These are phyloP conservation scores for Lytechinus pictus DNA, from an alignment of 35 echinoderm and acorn worm genomes.

Conservation along the genomic window DNA sequence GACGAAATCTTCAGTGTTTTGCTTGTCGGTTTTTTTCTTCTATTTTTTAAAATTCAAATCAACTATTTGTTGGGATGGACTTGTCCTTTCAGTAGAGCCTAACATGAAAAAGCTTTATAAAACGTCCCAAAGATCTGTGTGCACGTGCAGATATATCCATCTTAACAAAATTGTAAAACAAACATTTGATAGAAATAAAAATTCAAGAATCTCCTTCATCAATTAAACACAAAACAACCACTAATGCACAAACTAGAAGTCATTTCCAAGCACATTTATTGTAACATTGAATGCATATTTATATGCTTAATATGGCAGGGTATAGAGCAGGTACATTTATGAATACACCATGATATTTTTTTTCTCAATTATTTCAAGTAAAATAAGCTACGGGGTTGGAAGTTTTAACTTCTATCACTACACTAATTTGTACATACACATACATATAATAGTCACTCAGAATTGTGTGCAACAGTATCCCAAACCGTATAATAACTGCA, in stretches of 20 bases:
- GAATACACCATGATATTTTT: background rate
- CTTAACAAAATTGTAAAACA: too few species aligned
- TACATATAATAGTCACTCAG: background rate
- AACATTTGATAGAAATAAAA: too few species aligned
- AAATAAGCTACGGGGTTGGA: background rate
- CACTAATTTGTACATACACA: constrained; percentile 13
- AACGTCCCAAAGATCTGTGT: too few species aligned
- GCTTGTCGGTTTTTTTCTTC: too few species aligned
- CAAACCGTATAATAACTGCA: background rate
- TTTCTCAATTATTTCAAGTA: background rate
- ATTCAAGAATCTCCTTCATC: too few species aligned
- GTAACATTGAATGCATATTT: constrained; percentile 6
- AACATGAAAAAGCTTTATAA: too few species aligned
- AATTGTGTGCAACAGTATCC: background rate
- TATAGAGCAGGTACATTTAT: background rate
- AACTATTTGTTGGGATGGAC: too few species aligned
- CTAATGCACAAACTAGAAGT: background rate
- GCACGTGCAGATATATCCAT: too few species aligned
- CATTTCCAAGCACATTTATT: constrained; percentile 13
- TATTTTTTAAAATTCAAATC: too few species aligned
- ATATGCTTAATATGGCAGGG: constrained; percentile 1
- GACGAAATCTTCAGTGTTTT: too few species aligned
- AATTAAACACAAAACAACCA: too few species aligned
- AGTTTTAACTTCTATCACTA: background rate
- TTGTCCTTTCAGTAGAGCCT: too few species aligned